Conservation (phyloP, 2,113 vertebrate species). For the Prolemur simus region DNA sequence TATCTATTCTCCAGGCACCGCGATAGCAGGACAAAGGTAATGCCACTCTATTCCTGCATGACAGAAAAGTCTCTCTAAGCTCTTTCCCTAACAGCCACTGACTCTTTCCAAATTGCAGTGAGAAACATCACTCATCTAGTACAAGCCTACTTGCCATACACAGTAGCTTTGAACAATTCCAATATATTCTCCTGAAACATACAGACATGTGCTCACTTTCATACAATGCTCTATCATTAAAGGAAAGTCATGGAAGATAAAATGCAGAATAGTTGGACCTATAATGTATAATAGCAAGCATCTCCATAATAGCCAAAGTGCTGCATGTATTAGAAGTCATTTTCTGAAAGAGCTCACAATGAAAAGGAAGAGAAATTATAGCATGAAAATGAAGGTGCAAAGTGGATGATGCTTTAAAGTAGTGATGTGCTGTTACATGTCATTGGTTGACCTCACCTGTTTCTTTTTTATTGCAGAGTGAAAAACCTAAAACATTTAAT, state of each 20-base stretch:
- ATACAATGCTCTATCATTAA: constrained; percentile 63
- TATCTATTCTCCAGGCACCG: constrained; percentile 64
- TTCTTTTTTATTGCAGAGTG: constrained; percentile 38
- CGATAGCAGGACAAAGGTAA: constrained; percentile 64
- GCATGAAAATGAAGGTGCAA: constrained; percentile 56
- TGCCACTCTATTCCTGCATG: constrained; percentile 40
- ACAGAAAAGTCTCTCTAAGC: constrained; percentile 54
- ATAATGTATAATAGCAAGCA: constrained; percentile 56
- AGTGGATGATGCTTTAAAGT: constrained; percentile 40
- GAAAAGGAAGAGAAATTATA: constrained; percentile 65
- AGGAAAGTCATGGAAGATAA: constrained; percentile 63
- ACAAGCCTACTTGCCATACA: constrained; percentile 37
- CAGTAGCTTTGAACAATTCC: constrained; percentile 54
- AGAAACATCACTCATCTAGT: constrained; percentile 57
- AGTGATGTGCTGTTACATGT: not conserved
- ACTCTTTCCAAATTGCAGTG: constrained; percentile 63
- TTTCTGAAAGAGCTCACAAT: constrained; percentile 62
- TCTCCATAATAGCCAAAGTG: constrained; percentile 53
- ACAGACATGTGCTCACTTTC: constrained; percentile 38
- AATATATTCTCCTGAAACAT: constrained; percentile 43
- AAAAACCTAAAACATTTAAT: constrained; percentile 58
- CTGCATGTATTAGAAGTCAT: constrained; percentile 67
- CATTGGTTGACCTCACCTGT: constrained; percentile 32
- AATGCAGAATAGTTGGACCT: constrained; percentile 63
- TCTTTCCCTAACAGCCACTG: constrained; percentile 53